Base-by-base conservation (phyloP, 2,113 vertebrate genomes). In the Lagopus leucura region DNA sequence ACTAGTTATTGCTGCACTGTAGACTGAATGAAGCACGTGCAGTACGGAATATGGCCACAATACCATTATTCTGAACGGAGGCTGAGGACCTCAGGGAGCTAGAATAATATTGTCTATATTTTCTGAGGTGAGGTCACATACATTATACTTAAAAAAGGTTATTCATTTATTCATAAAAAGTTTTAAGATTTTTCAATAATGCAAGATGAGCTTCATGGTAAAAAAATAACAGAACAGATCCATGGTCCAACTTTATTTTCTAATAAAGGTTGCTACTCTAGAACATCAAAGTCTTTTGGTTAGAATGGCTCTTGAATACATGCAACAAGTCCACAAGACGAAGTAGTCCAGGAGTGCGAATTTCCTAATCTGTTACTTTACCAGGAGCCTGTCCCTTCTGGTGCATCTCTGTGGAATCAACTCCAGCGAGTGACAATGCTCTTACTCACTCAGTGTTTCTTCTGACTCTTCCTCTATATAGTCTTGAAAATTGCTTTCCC, bases 41-140 rank as follows among this genome's bases (percentile, higher is more conserved):
- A 86, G 13, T 19, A 40, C 52, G 27, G 42, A 72, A 2, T 32
- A 61, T 13, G 47, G 47, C 50, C 74, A 43, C 6, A 50, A 34
- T 18, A 85, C 27, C 0, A 0, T 34, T 57, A 42, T 36, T 47
- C n/a, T 55, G 75, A 64, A 36, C 27, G 52, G 65, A 67, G 16
- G 18, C 0, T 67, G 42, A 71, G 16, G 57, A 86, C 18, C 7
- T 28, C 27, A 24, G 0, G 48, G 54, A 88, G 42, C 6, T 55
- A 90, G 70, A 88, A 85, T 24, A 75, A 32, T 9, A n/a, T 10
- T 24, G 22, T 22, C 22, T 64, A 19, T 34, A 77, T 32, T 34
- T 38, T 72, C 40, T 71, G 73, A 70, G n/a, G 45, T 72, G 32
- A 88, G 27, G 38, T 60, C 57, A 60, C 13, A n/a, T 40, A 36